A percentile compares a stretch with the other conserved stretches of the same genome.
Evolutionary conservation across 2,797 vertebrate genomes (phyloP).

Genomic region (Epinephelus coioides): DNA sequence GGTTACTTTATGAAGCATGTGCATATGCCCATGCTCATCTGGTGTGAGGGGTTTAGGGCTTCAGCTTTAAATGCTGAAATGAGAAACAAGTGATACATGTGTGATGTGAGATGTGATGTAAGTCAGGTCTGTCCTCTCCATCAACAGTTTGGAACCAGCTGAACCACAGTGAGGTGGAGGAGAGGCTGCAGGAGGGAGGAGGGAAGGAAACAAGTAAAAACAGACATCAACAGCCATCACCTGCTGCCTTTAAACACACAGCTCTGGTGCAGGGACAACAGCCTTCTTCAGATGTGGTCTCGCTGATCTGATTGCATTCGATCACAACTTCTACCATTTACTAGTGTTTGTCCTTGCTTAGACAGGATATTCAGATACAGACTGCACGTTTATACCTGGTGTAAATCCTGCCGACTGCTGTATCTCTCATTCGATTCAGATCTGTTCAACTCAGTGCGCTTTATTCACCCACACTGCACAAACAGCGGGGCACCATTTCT

Average conservation of each 20-base stretch:
- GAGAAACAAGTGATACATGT: background rate
- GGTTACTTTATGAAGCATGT: no score
- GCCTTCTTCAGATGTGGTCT: background rate
- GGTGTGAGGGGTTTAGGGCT: no score
- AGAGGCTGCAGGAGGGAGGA: conserved; percentile 19
- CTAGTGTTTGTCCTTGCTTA: background rate
- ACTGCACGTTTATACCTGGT: conserved; percentile 6
- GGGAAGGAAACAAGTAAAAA: conserved; percentile 2
- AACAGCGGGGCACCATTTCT: conserved; percentile 25
- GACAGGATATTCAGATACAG: conserved; percentile 7
- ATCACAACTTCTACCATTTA: background rate
- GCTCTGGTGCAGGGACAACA: background rate
- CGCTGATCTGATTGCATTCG: background rate
- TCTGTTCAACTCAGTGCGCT: conserved; percentile 24
- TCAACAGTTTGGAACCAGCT: background rate
- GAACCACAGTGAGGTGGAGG: background rate
- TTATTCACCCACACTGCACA: conserved; percentile 41
- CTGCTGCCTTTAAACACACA: conserved; percentile 10
- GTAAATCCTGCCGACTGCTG: conserved; percentile 18
- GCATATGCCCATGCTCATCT: no score
- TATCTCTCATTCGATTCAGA: conserved; percentile 3
- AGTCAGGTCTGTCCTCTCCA: background rate
- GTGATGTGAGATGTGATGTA: no score
- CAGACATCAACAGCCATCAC: conserved; percentile 4
- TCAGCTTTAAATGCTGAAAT: background rate